Conservation (phyloP, 2,888 invertebrate species). For the Linnaemya tessellans region DNA sequence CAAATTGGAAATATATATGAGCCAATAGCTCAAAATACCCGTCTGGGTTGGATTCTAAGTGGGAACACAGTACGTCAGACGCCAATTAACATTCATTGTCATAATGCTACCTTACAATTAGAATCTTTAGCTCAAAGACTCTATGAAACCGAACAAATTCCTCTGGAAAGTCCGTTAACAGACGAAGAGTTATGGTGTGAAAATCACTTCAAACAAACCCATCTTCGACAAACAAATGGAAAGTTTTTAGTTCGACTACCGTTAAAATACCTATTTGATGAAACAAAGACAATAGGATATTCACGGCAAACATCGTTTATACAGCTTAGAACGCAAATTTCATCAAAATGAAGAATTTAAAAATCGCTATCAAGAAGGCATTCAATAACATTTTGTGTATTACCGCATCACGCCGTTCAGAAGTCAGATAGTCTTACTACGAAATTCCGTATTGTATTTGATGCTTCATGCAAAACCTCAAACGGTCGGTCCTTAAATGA, state of each 20-base stretch:
- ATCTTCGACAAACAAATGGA: background rate
- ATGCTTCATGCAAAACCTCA: no score
- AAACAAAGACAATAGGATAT: background rate
- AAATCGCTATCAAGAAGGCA: background rate
- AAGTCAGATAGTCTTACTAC: no score
- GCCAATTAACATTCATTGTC: no score
- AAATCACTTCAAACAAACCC: no score
- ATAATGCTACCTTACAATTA: background rate
- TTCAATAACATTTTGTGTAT: background rate
- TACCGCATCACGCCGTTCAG: no score
- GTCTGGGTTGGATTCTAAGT: slow-evolving; percentile 3
- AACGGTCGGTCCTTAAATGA: slow-evolving; percentile 5
- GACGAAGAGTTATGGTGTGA: no score
- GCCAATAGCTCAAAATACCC: background rate
- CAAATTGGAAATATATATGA: no score
- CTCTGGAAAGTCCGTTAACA: no score
- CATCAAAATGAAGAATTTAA: background rate
- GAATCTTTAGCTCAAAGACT: no score
- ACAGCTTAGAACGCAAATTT: slow-evolving; percentile 2
- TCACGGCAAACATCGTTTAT: slow-evolving; percentile 1
- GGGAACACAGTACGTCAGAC: background rate
- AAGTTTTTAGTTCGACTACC: slow-evolving; percentile 4
- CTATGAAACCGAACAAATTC: no score
- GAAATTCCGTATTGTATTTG: no score
- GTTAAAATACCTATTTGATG: background rate